Evolutionary conservation across 2,113 vertebrate species (phyloP).

Genomic region (Turnix velox): DNA sequence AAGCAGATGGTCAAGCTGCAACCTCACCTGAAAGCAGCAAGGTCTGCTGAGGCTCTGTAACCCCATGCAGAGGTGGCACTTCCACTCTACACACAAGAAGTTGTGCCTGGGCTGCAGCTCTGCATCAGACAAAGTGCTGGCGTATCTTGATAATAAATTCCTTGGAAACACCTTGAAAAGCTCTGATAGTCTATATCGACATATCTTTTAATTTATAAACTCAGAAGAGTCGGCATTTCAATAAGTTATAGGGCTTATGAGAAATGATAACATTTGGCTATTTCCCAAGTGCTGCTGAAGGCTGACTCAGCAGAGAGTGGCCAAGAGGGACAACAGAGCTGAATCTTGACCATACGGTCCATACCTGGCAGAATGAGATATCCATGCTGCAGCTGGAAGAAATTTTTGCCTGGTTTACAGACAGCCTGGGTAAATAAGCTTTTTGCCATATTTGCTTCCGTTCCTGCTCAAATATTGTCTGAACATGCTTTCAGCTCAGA

Average conservation of each 20-base stretch:
- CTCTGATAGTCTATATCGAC: background rate
- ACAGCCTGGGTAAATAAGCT: background rate
- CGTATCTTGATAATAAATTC: background rate
- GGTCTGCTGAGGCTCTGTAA: background rate
- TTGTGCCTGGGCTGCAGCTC: fast-evolving
- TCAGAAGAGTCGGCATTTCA: background rate
- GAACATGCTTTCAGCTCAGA: background rate
- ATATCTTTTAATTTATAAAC: background rate
- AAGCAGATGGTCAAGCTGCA: background rate
- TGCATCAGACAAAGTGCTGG: background rate
- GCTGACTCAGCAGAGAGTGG: background rate
- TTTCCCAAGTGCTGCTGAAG: background rate
- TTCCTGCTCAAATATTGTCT: background rate
- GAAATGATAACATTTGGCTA: background rate
- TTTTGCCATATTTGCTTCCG: background rate
- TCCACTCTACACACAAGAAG: fast-evolving
- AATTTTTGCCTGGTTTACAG: background rate
- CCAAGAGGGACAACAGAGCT: background rate
- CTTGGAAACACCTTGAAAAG: background rate
- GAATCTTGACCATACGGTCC: background rate
- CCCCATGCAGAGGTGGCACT: background rate
- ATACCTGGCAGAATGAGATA: background rate
- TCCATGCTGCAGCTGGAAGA: background rate
- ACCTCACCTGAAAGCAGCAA: background rate
- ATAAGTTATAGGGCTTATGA: background rate